Percentiles rank a stretch among this genome's conserved stretches.
Conservation (phyloP, 2,113 vertebrate genomes). For the Tragelaphus imberbis region DNA sequence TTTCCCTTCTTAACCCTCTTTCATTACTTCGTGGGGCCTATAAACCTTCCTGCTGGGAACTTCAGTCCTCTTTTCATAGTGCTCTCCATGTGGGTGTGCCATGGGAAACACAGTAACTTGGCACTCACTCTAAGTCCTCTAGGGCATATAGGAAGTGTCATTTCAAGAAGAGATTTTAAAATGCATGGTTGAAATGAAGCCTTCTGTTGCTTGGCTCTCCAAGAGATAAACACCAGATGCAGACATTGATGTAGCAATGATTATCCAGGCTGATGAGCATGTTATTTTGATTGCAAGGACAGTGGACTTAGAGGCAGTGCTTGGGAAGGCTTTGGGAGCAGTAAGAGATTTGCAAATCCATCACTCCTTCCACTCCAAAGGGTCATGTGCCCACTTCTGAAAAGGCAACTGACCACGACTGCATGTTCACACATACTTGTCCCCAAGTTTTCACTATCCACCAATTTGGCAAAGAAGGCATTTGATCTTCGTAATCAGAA, state of each 20-base stretch:
- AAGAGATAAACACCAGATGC: conserved; percentile 57
- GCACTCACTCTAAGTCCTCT: neutral
- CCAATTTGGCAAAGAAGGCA: neutral
- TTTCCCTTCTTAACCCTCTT: neutral
- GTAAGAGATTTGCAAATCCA: neutral
- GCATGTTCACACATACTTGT: neutral
- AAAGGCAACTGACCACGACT: neutral
- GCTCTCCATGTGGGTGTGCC: neutral
- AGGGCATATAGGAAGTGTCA: neutral
- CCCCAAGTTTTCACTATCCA: neutral
- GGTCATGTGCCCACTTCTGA: neutral
- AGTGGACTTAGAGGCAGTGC: neutral
- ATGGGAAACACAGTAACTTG: neutral
- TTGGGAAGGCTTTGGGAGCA: neutral
- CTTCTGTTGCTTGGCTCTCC: conserved; percentile 56
- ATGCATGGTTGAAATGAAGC: neutral
- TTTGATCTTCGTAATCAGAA: neutral
- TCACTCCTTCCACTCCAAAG: neutral
- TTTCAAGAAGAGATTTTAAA: conserved; percentile 49
- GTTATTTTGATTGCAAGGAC: conserved; percentile 32
- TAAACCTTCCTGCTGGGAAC: neutral
- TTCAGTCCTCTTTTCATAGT: neutral
- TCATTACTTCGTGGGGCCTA: neutral
- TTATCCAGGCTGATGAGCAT: conserved; percentile 39
- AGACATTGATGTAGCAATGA: neutral